Evolutionary conservation across 2,888 invertebrate genomes (phyloP).

Genomic region (Cetonia aurata): DNA sequence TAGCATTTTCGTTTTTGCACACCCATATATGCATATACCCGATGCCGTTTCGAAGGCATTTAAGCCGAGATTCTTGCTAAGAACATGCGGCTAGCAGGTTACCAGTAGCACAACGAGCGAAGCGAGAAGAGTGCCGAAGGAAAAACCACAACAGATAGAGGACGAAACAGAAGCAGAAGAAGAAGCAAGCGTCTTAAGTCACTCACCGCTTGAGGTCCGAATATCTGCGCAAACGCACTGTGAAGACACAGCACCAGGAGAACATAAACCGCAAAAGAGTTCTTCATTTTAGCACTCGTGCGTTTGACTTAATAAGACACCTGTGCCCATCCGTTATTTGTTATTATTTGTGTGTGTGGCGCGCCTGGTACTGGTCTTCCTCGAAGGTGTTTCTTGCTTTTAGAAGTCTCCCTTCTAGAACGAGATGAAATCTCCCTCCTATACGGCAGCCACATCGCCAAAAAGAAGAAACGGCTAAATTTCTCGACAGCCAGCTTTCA

Average conservation of each 20-base stretch:
- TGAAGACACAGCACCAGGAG: conserved; percentile 57
- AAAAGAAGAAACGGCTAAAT: conserved; percentile 23
- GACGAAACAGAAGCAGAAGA: conserved; percentile 6
- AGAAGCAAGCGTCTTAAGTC: conserved; percentile 34
- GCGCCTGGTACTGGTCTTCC: conserved; percentile 51
- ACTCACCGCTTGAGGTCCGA: conserved; percentile 58
- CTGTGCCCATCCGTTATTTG: conserved; percentile 26
- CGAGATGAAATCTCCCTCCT: conserved; percentile 43
- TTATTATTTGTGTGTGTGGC: conserved; percentile 33
- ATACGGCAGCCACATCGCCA: neutral
- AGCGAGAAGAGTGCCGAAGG: conserved; percentile 22
- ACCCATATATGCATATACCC: too few relatives aligned
- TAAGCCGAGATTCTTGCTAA: too few relatives aligned
- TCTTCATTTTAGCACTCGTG: conserved; percentile 55
- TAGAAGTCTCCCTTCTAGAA: conserved; percentile 53
- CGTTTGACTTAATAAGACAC: conserved; percentile 24
- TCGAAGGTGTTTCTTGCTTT: conserved; percentile 51
- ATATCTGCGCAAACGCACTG: conserved; percentile 59
- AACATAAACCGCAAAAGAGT: conserved; percentile 57
- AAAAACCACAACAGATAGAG: conserved; percentile 13
- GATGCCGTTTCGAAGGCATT: too few relatives aligned
- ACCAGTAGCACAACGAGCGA: neutral
- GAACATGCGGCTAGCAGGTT: too few relatives aligned
- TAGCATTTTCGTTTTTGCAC: too few relatives aligned
- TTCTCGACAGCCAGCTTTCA: conserved; percentile 34